Evolutionary conservation across 1,140 invertebrate genomes (phyloP), one percentile per base, ranked within the genome.

Genomic region (Pachypeltis micranthus): DNA sequence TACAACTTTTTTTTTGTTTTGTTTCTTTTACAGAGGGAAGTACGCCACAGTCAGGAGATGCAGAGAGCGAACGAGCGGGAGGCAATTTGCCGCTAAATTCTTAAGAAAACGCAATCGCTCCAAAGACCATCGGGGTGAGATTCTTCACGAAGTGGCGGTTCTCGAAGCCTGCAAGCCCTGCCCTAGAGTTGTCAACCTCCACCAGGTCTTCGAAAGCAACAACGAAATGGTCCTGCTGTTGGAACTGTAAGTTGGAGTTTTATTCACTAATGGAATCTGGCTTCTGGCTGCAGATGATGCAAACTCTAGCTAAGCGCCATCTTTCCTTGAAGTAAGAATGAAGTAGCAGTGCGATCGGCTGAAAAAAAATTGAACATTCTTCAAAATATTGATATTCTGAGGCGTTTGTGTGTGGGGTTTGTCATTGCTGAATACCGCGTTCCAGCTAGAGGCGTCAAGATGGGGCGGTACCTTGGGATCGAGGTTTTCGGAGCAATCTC

Each of bases 21-120:
- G 34, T 58, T 70, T 69, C 74, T 73, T 66, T 80, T 78, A 3
- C 81, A 96, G 93, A 74, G 95, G 95, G 34, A 96, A 97, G 79
- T 98, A 96, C 76, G 95, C 94, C 19, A 86, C 91, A 63, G 94
- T 98, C 55, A 84, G 88, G 67, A 83, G 89, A 75, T 91, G 92
- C 69, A 81, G 83, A n/a, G 88, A 96, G 74, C 83, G 86, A 72
- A 81, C 83, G 64, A 90, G 87, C 7, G 88, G 90, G 26, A 79
- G 83, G 66, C 85, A 91, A 73, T 97, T 90, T 80, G 95, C 95
- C 0, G 95, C 93, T 66, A 98, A 98, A 79, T 94, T 91, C 77
- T 88, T 97, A 67, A 85, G 88, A 74, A 93, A 96, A 75, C 78
- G 91, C 67, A 82, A 92, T 70, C 83, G 87, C 66, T 86, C 85